Evolutionary conservation across 1,140 invertebrate species (phyloP).

Genomic region (Trichomalopsis sarcophagae): DNA sequence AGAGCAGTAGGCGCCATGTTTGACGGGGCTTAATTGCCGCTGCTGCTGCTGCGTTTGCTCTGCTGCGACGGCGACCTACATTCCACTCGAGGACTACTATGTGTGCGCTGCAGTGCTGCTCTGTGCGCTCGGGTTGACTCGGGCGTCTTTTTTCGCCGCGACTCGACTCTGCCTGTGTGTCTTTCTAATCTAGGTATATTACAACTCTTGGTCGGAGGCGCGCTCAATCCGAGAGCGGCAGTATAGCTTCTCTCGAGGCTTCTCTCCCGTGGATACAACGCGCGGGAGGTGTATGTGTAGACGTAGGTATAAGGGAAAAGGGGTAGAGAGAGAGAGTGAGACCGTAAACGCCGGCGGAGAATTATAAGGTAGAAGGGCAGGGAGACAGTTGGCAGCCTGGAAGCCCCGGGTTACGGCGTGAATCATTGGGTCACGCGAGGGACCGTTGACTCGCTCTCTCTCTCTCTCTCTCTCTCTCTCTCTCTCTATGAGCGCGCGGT

Average conservation of each 20-base stretch:
- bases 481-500: slow-evolving; percentile 48
- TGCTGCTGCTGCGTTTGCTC: background rate
- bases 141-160: no score
- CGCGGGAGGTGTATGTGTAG: no score
- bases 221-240: no score
- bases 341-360: slow-evolving; percentile 32
- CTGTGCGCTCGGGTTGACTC: background rate
- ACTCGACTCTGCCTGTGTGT: no score
- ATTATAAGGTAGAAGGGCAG: slow-evolving; percentile 32
- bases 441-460: slow-evolving; percentile 48
- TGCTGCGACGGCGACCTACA: background rate
- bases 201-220: no score
- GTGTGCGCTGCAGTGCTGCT: background rate
- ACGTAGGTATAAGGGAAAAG: background rate
- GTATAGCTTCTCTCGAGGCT: no score
- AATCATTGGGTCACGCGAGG: slow-evolving; percentile 67
- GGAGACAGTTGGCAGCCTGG: slow-evolving; percentile 42
- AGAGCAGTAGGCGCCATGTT: background rate
- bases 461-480: slow-evolving; percentile 18
- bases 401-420: slow-evolving; percentile 52
- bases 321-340: slow-evolving; percentile 32
- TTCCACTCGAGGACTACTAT: background rate
- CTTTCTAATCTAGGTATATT: no score
- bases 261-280: no score
- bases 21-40: background rate